Evolutionary conservation across 1,140 invertebrate genomes (phyloP), one percentile per base, ranked within the genome.

Genomic region (Vollenhovia emeryi): DNA sequence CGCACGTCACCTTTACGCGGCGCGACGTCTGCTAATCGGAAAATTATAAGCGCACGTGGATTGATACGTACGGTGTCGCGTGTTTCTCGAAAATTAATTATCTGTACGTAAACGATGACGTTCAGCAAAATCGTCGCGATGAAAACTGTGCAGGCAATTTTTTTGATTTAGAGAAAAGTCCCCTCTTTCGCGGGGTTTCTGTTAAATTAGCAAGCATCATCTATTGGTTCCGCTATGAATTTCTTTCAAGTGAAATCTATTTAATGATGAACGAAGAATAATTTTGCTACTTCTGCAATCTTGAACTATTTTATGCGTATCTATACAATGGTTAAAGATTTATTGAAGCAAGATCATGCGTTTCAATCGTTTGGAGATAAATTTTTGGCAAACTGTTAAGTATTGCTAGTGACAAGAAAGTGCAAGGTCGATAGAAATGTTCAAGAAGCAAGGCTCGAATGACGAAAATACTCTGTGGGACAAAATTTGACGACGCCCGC

Each of bases 401-500:
- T 24, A 30, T 55, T 3, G 18, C 15, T 24, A 52, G 8, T 40
- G 30, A 36, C 43, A 21, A 21, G 21, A 64, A 36, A 64, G 18
- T 2, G 3, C n/a, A 40, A 64, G 36, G 4, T 66, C 27, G 13
- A 78, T 24, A 59, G 24, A 21, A 52, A 68, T 62, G 21, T 30
- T 68, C 21, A 24, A 40, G 60, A 30, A 5, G 24, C 8, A 30
- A 40, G 52, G 69, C 55, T 69, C 64, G 71, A 76, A 36, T 36
- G 50, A 27, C 11, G 69, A 45, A 57, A 62, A 18, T 68, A 84
- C 88, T 71, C 62, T 79, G 73, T 33, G 87, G 78, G 86, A 82
- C 64, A 74, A 88, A 88, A 89, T 89, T 82, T 88, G 30, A 60
- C 74, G 83, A 88, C 57, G 36, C 55, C 40, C 40, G 68, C 75